Evolutionary conservation across 2,797 vertebrate genomes (phyloP), one percentile per base, ranked within the genome.

Genomic region (Gallinago nigripennis): DNA sequence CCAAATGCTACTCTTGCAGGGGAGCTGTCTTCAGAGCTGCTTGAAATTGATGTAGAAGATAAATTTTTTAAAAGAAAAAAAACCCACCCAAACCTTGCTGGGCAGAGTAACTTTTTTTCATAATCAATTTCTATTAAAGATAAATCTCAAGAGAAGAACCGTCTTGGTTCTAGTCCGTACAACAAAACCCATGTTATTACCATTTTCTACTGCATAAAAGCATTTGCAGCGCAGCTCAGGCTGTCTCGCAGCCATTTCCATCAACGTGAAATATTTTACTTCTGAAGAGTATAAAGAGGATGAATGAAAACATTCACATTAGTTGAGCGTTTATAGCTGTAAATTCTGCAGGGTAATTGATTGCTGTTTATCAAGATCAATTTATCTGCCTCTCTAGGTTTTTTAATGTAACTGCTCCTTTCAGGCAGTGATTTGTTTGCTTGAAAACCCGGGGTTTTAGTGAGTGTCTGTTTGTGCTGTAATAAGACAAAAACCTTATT

Each of bases 121-220:
- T 82, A 76, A 92, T 91, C 54, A 45, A 28, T 92, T 87, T 68
- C 46, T 58, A 41, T 87, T 77, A 70, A 61, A 95, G 69, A n/a
- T 11, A 46, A 51, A 73, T 10, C 77, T 53, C 41, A n/a, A 41
- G 58, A 84, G 58, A 23, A 82, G 30, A 82, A 57, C 3, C 5
- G 3, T 65, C 72, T 71, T 30, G 3, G 17, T 79, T 82, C 63
- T 48, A n/a, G 65, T 53, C 41, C 2, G 0, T 76, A 8, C 54
- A 66, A 57, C 70, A 69, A 82, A 70, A 7, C 8, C 33, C 54
- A 7, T 9, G 19, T 23, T 70, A 1, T 10, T 82, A 16, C 13
- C 30, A 13, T 70, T 75, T 82, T 25, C 65, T 83, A 6, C 48
- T 39, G 77, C 65, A 19, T 35, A 6, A 71, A 25, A 4, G n/a